These are phyloP conservation scores for Remorina albescens DNA, from an alignment of 2,797 vertebrate species.

Conservation along the genomic window DNA sequence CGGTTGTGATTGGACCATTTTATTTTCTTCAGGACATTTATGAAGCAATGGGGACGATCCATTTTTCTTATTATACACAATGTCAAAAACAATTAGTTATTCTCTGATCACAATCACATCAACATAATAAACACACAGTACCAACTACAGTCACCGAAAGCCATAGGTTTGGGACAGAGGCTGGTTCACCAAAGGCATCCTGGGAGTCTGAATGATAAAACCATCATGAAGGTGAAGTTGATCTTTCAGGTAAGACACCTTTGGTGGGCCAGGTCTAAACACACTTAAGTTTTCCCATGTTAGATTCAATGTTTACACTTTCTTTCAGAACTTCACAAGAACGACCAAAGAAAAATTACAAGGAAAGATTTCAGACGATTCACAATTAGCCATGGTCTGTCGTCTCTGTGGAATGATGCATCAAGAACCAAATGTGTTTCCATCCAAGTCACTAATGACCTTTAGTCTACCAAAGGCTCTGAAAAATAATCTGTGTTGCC, in stretches of 20 bases:
- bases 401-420: constrained; percentile 46
- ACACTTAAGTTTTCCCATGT: constrained; percentile 6
- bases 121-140: constrained; percentile 77
- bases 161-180: constrained; percentile 49
- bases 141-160: constrained; percentile 76
- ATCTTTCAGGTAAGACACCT: constrained; percentile 23
- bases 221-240: constrained; percentile 3
- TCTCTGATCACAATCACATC: constrained; percentile 79
- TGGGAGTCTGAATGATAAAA: constrained; percentile 17
- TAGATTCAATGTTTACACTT: constrained; percentile 28
- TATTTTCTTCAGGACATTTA: constrained; percentile 82
- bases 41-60: constrained; percentile 70
- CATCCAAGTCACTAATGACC: not conserved
- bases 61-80: constrained; percentile 74
- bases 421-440: constrained; percentile 27
- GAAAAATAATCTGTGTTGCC: not conserved
- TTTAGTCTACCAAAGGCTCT: not conserved
- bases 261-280: constrained; percentile 38
- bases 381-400: constrained; percentile 54
- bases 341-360: constrained; percentile 10
- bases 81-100: constrained; percentile 73
- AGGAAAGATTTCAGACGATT: constrained; percentile 31
- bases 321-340: constrained; percentile 40
- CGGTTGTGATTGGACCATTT: constrained; percentile 66
- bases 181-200: constrained; percentile 36